Conservation (phyloP, 2,113 vertebrate genomes). For the Muscicapa adusta region DNA sequence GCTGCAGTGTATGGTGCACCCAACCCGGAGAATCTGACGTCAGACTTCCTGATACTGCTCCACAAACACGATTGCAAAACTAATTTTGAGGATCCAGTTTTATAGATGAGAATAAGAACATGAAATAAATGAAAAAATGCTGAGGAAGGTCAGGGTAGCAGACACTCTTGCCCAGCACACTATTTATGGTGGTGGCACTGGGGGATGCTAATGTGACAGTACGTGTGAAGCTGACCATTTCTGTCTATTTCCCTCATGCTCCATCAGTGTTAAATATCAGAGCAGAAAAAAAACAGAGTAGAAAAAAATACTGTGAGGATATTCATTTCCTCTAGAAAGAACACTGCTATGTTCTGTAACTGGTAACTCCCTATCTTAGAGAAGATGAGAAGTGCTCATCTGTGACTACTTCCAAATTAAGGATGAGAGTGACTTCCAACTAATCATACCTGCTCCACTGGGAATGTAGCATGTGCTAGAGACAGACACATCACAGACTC, state of each 20-base stretch:
- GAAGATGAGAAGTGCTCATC: neutral
- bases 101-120: neutral
- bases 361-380: neutral
- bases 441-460: neutral
- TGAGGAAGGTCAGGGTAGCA: neutral
- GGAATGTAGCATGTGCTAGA: neutral
- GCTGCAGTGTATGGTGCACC: fast-evolving
- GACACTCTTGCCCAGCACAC: neutral
- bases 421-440: neutral
- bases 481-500: neutral
- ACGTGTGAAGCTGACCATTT: neutral
- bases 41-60: neutral
- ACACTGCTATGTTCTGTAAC: neutral
- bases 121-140: neutral
- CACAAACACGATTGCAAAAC: neutral
- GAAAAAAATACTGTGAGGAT: neutral
- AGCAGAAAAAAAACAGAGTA: neutral
- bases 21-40: neutral
- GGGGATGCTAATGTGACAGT: neutral
- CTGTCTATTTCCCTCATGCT: neutral
- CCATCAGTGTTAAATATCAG: neutral
- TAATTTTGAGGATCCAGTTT: neutral
- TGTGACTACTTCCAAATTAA: neutral
- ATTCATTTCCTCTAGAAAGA: neutral
- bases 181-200: neutral